phyloP scores from a whole-genome alignment of 1,140 invertebrate species.

The Pemphigus obesinymphae region DNA sequence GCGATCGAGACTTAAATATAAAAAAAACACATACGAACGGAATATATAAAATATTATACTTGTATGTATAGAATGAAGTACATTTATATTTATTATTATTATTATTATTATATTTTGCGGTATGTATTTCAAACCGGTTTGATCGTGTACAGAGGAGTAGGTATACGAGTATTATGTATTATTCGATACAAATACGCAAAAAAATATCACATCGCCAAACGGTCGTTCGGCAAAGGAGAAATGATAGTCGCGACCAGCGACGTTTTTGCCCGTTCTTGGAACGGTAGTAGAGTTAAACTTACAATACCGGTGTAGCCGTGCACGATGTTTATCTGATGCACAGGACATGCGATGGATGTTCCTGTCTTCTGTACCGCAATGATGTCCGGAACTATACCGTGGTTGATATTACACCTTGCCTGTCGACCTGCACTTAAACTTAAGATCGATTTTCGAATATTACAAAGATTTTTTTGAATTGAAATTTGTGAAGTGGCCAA shows the following conservation, averaged over 20 bases:
- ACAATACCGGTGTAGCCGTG: not conserved
- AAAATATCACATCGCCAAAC: conserved; percentile 13
- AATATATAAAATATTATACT: conserved; percentile 19
- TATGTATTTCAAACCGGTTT: conserved; percentile 29
- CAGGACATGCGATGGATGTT: not conserved
- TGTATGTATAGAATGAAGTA: not conserved
- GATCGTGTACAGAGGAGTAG: not conserved
- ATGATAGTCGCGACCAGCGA: not conserved
- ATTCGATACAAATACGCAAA: conserved; percentile 14
- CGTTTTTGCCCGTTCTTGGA: not conserved
- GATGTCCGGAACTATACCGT: not conserved
- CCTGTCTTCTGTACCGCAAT: not conserved
- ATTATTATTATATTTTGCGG: conserved; percentile 4
- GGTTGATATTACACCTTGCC: not conserved
- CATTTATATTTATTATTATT: conserved; percentile 4
- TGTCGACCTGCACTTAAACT: not conserved
- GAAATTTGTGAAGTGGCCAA: too few relatives aligned
- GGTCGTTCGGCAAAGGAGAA: not conserved
- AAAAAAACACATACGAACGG: not conserved
- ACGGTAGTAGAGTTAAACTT: not conserved
- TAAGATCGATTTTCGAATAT: too few relatives aligned
- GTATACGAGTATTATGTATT: not conserved
- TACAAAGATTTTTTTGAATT: too few relatives aligned
- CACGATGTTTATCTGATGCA: not conserved
- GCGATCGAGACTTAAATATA: not conserved